A percentile compares a stretch with the other conserved stretches of the same genome.
Conservation (phyloP, 2,113 vertebrate species). For the Phaethornis superciliosus region DNA sequence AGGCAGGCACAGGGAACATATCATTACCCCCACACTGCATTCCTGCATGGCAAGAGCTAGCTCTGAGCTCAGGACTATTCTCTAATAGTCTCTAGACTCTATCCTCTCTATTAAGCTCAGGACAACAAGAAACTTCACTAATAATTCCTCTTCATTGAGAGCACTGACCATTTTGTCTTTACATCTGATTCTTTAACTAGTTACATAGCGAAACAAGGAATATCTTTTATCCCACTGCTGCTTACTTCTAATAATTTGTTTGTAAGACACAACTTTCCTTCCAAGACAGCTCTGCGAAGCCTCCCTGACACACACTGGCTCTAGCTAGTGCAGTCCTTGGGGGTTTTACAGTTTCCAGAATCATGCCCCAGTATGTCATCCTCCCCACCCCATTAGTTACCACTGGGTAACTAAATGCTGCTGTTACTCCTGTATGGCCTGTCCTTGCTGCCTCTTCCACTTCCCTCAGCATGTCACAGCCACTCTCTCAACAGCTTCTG, state of each 20-base stretch:
- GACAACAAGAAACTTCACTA: neutral
- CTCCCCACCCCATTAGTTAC: neutral
- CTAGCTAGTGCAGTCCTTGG: neutral
- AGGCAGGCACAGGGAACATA: neutral
- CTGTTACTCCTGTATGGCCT: neutral
- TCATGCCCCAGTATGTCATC: fast-evolving
- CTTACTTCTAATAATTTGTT: neutral
- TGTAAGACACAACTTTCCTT: neutral
- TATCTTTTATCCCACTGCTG: neutral
- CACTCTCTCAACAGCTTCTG: neutral
- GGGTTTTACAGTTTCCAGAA: neutral
- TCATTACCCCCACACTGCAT: neutral
- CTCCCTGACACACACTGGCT: fast-evolving
- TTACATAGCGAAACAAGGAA: neutral
- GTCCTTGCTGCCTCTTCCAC: neutral
- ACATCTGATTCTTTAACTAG: neutral
- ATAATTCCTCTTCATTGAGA: neutral
- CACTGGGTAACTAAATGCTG: neutral
- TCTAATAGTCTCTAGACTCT: too few species aligned
- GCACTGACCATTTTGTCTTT: fast-evolving
- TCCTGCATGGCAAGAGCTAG: neutral
- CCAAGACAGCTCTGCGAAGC: neutral
- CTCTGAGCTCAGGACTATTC: neutral
- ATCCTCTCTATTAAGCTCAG: too few species aligned
- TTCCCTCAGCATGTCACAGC: neutral